phyloP scores from a whole-genome alignment of 2,113 vertebrate species.

The Theropithecus gelada region DNA sequence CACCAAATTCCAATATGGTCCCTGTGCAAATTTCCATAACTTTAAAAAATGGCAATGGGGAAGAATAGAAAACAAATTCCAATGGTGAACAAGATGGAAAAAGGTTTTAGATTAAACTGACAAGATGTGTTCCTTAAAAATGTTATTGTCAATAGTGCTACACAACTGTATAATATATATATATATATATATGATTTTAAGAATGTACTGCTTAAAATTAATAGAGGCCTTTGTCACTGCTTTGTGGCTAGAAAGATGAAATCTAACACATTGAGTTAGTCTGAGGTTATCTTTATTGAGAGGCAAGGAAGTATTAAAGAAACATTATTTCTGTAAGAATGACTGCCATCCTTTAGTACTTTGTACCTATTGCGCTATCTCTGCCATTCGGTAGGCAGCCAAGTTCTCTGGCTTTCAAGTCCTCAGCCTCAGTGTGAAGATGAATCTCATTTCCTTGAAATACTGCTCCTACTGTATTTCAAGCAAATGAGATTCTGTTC shows the following conservation, averaged over 20 bases:
- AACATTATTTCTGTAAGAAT: background rate
- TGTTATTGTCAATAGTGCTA: background rate
- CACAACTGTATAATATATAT: background rate
- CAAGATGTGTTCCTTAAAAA: background rate
- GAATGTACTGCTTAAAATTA: background rate
- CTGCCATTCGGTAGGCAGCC: background rate
- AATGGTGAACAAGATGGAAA: background rate
- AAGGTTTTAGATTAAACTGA: background rate
- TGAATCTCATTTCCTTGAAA: constrained; percentile 71
- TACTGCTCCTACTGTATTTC: constrained; percentile 62
- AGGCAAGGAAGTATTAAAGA: background rate
- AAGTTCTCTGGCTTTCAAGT: background rate
- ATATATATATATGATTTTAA: background rate
- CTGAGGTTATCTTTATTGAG: background rate
- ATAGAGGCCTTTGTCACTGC: background rate
- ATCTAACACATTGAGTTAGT: background rate
- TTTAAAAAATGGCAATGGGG: background rate
- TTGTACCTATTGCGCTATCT: background rate
- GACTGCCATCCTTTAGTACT: background rate
- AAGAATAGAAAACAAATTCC: background rate
- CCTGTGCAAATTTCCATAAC: background rate
- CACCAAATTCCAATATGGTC: background rate
- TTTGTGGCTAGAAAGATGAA: background rate
- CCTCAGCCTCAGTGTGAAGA: constrained; percentile 28
- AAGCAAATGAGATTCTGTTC: constrained; percentile 68